phyloP scores from a whole-genome alignment of 2,888 invertebrate genomes.

The Molanna angustata region DNA sequence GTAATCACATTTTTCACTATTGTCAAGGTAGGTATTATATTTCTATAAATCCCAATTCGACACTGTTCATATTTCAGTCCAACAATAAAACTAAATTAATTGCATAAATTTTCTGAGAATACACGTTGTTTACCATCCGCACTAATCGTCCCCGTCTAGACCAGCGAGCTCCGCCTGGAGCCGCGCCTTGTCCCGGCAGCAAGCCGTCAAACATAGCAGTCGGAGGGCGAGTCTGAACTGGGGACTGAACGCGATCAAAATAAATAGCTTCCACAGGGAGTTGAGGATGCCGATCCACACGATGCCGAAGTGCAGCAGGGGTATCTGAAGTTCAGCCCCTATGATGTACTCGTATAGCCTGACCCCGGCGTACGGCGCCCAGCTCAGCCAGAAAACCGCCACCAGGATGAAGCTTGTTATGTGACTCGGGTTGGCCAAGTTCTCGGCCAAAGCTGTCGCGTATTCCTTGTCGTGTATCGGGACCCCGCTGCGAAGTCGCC shows the following conservation, averaged over 20 bases:
- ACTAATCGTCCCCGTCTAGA: conserved; percentile 84
- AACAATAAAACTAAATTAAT: no score
- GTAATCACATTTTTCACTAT: no score
- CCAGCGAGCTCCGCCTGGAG: conserved; percentile 83
- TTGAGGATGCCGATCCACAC: conserved; percentile 95
- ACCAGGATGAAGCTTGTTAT: conserved; percentile 93
- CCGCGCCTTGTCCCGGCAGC: conserved; percentile 77
- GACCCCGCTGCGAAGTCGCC: conserved; percentile 76
- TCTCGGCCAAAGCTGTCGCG: conserved; percentile 86
- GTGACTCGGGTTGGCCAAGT: conserved; percentile 87
- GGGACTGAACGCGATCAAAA: conserved; percentile 85
- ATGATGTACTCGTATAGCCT: conserved; percentile 73
- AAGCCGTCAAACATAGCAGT: conserved; percentile 83
- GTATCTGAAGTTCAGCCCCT: conserved; percentile 65
- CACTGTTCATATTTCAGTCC: no score
- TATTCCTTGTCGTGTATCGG: conserved; percentile 92
- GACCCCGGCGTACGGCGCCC: conserved; percentile 88
- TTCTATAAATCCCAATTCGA: no score
- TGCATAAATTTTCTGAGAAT: no score
- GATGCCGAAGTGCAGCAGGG: conserved; percentile 86
- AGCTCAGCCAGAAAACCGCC: conserved; percentile 87
- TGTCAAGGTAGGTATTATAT: no score
- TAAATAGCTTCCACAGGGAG: conserved; percentile 93
- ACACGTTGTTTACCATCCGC: no score
- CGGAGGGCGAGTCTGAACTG: conserved; percentile 88